phyloP scores from a whole-genome alignment of 2,888 invertebrate species.

The Allacma fusca region DNA sequence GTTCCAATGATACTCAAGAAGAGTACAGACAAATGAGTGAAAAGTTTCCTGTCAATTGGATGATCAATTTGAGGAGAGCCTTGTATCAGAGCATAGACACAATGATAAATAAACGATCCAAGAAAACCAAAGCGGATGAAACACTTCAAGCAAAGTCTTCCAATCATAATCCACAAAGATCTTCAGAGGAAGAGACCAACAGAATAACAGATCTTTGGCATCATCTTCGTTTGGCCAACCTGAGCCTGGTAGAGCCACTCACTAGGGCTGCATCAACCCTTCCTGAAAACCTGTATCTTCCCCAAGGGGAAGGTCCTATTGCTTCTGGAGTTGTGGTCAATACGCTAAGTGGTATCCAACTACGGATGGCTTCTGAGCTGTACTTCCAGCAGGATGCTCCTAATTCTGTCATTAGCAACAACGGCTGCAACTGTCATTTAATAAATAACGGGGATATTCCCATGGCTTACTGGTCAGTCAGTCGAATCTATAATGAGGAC shows the following conservation, averaged over 20 bases:
- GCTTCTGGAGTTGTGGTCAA: constrained; percentile 58
- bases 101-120: not conserved
- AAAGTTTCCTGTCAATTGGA: constrained; percentile 47
- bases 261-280: constrained; percentile 28
- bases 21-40: not conserved
- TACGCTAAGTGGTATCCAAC: constrained; percentile 49
- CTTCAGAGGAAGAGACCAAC: not conserved
- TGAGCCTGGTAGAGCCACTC: constrained; percentile 49
- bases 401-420: constrained; percentile 23
- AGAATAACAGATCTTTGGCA: constrained; percentile 50
- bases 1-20: no score
- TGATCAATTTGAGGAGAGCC: constrained; percentile 54
- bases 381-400: constrained; percentile 45
- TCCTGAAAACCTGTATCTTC: constrained; percentile 51
- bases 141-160: constrained; percentile 37
- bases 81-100: constrained; percentile 56
- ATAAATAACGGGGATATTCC: constrained; percentile 56
- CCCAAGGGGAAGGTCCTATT: constrained; percentile 52
- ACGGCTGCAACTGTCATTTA: constrained; percentile 55
- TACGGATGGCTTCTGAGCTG: constrained; percentile 55
- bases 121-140: constrained; percentile 27
- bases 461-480: constrained; percentile 59
- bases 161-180: not conserved
- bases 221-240: constrained; percentile 50
- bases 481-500: constrained; percentile 50